Evolutionary conservation across 2,888 invertebrate genomes (phyloP), one percentile per base, ranked within the genome.

Genomic region (Phoronis australis): DNA sequence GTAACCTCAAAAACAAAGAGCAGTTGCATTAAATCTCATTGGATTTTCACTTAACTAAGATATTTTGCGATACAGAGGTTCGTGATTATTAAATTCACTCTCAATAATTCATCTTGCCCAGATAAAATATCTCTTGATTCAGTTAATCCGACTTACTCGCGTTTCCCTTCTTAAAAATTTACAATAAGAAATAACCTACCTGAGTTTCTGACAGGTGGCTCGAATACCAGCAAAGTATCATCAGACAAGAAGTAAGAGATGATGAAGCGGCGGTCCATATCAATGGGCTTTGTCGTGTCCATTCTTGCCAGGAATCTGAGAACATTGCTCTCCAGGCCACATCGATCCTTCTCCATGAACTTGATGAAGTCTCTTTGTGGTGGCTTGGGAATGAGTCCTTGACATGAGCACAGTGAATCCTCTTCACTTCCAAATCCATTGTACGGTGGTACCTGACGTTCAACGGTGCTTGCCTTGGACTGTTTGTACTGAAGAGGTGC

Each of bases 361-460:
- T 90, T 90, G 49, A 86, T 82, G 62, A 90, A 87, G 73, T 91
- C 87, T 6, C 82, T 80, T 60, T 84, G 83, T 0, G 88, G 88
- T 1, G 88, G 80, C 70, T 87, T 87, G 0, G 89, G 88, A 60
- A 87, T 83, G 0, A 93, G 84, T 0, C 85, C 85, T 43, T 85
- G 82, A 68, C 92, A 92, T 69, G 91, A 92, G 59, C 87, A 87
- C 6, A 90, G 87, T 0, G 92, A 92, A 71, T 94, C 93, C 54
- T 90, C 90, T 68, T 89, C 87, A 0, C 86, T 84, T 0, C 94
- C 94, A 77, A 85, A 91, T 2, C 93, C 93, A 69, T 92, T 93
- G 83, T 89, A 93, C 0, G 92, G 92, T 0, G 93, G 92, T 40
- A 87, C 61, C 69, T 67, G 55, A 1, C 56, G 52, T 6, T 52